Base-by-base conservation (phyloP, 1,140 invertebrate species). In the Orchesella cincta region DNA sequence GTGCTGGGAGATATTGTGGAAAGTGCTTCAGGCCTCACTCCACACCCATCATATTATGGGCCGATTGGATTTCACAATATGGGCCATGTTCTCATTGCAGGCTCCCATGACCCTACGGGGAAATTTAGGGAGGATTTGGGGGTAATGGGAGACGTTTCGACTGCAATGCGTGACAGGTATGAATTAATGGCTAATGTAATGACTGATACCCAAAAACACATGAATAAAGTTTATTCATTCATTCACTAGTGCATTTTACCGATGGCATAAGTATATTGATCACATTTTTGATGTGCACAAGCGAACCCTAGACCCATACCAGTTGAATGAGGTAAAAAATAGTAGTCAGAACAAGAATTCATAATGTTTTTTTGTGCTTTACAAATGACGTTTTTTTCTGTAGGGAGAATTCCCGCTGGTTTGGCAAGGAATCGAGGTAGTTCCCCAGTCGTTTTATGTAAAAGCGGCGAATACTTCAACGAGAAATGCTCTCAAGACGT, bases 211-310 rank as follows among this genome's bases (percentile, higher is more conserved):
- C n/a, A n/a, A n/a, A n/a, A n/a, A n/a, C n/a, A n/a, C n/a, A n/a
- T n/a, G n/a, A n/a, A n/a, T n/a, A n/a, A n/a, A n/a, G n/a, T n/a
- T n/a, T n/a, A n/a, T n/a, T n/a, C n/a, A n/a, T n/a, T n/a, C n/a
- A n/a, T n/a, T n/a, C n/a, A n/a, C n/a, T n/a, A n/a, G 93, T 0
- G 86, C 93, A 8, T 95, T 95, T 86, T 95, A 94, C 85, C 89
- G 92, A 83, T 94, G 91, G 91, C 94, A 95, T 81, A 90, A 91
- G 1, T 92, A 90, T 81, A 87, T 95, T 31, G 92, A 95, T 82
- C 89, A 93, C 75, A 86, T 95, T 1, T 95, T 95, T 87, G 87
- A 90, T 77, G 88, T 92, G 81, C 90, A 92, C 84, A 95, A 95
- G 85, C 88, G 87, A 33, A 90, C 90, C 2, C 84, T 94, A 28